Evolutionary conservation across 2,888 invertebrate species (phyloP), one percentile per base, ranked within the genome.

Genomic region (Rotaria magnacalcarata): DNA sequence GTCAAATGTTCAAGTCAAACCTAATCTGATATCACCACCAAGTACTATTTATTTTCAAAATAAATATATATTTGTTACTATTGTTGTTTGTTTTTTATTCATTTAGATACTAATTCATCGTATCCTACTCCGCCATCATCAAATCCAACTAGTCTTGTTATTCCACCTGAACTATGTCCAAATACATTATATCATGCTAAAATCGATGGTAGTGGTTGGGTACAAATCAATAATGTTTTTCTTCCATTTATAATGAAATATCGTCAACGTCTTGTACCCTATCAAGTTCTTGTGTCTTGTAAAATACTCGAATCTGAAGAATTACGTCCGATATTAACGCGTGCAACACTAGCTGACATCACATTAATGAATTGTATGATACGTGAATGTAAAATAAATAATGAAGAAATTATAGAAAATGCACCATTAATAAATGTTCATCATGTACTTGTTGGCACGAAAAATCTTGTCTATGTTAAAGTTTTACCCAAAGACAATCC

Each of bases 211-310:
- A 47, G n/a, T 80, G 80, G 80, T 47, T 80, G 80, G 80, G 47
- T 80, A 47, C 80, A 80, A 80, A 80, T 80, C 2, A 80, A 80
- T 47, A 80, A 80, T 47, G 80, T 80, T 47, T 80, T n/a, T n/a
- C 14, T 80, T 7, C 80, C 80, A 47, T 80, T 47, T n/a, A 80
- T 80, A 47, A 80, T 47, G 1, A 80, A 80, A 47, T 1, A 47
- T 80, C 47, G n/a, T 80, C 80, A 80, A 80, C 43, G 47, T n/a
- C n/a, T 80, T n/a, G 34, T 80, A 14, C 80, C 80, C 4, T 80
- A 80, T 47, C 80, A 80, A 80, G 47, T 80, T 10, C 47, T 80
- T 47, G 43, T 47, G 3, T 80, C 47, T 14, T 80, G 80, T 47
- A 80, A 80, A 80, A 80, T 80, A 7, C 47, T 80, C 47, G 80